Percentiles rank a stretch among this genome's conserved stretches.
phyloP scores from a whole-genome alignment of 2,113 vertebrate genomes.

The Poeciliopsis turrubarensis region DNA sequence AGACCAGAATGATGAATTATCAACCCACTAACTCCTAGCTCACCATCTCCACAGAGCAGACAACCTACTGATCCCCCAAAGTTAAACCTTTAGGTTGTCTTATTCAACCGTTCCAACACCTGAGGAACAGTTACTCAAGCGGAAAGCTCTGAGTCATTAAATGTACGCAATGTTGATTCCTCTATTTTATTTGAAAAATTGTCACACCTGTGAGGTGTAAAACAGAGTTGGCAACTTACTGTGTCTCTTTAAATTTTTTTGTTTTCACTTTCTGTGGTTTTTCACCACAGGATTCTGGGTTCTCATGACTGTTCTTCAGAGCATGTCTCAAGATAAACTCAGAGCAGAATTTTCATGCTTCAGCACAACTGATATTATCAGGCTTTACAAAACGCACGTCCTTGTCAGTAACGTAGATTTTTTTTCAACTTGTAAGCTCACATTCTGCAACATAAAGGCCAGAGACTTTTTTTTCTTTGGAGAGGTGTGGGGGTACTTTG shows the following conservation, averaged over 20 bases:
- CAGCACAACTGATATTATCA: background rate
- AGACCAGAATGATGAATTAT: constrained; percentile 23
- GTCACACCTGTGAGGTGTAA: background rate
- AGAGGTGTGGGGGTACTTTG: background rate
- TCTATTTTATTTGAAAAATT: background rate
- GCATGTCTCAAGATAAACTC: background rate
- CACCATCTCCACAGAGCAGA: constrained; percentile 35
- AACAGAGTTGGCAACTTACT: background rate
- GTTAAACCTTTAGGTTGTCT: background rate
- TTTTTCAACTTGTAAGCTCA: too few species aligned
- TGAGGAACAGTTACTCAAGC: constrained; percentile 42
- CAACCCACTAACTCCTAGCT: constrained; percentile 13
- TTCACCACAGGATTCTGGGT: constrained; percentile 14
- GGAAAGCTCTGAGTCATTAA: background rate
- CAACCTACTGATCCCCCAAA: background rate
- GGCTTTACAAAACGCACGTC: background rate
- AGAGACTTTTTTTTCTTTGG: background rate
- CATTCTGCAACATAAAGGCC: background rate
- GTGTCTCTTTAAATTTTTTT: background rate
- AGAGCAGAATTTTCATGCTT: background rate
- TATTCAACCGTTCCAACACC: background rate
- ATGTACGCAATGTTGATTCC: background rate
- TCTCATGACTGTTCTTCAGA: background rate
- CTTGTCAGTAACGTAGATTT: background rate
- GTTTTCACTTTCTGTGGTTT: constrained; percentile 15